Evolutionary conservation across 2,888 invertebrate species (phyloP), one percentile per base, ranked within the genome.

Genomic region (Cryptops parisi): DNA sequence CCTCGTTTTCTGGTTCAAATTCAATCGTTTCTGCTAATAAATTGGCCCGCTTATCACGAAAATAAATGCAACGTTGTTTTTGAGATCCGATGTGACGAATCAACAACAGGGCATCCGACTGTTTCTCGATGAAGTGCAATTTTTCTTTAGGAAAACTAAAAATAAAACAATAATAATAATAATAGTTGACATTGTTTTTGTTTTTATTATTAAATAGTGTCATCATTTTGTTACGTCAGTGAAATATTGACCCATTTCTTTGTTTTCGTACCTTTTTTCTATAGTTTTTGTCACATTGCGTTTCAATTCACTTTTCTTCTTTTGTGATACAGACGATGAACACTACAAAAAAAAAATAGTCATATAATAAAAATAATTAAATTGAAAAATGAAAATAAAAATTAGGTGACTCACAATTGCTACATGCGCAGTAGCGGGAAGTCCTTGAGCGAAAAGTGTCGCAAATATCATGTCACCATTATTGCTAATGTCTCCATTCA

Each of bases 41-140:
- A 69, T 91, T 83, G 0, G 93, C 80, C 53, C 94, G 77, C 61
- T 80, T 79, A 65, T 85, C 84, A 63, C 88, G 80, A 62, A 82
- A 81, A 57, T 79, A 74, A 2, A 91, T 69, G 9, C 75, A 68
- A 54, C 79, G 81, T 60, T 82, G 79, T 66, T 91, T 93, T 64
- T 90, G 87, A 54, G 79, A 80, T 2, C 87, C 85, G 64, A 91
- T 81, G 62, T 80, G 77, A 55, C 82, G 72, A 54, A 89, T 70
- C 26, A 87, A 61, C 65, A 87, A 82, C 24, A 91, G 67, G 0
- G 80, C 68, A 60, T 73, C 73, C 48, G 67, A 67, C 2, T 56
- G 57, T 6, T 82, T 84, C 63, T 90, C 88, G 56, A 93, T 68
- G 53, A 77, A 75, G 68, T 83, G 76, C 0, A 89, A 63, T 70